A percentile compares a stretch with the other conserved stretches of the same genome.
Conservation (phyloP, 2,888 invertebrate species). For the Lasioglossum pauxillum region DNA sequence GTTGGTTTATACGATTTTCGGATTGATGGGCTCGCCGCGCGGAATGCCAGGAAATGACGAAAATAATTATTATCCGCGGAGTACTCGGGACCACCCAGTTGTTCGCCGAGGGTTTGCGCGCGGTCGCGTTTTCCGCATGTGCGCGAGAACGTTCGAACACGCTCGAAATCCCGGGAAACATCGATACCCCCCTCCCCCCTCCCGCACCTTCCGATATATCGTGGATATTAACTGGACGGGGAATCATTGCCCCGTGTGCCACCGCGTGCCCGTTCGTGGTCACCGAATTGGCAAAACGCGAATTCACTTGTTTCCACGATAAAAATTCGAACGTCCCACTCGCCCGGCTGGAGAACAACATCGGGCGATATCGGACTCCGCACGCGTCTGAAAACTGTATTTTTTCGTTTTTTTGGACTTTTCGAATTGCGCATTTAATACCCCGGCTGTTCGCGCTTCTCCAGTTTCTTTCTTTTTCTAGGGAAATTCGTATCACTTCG, state of each 20-base stretch:
- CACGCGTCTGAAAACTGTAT: conserved; percentile 19
- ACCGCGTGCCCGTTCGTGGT: conserved; percentile 43
- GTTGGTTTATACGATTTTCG: conserved; percentile 80
- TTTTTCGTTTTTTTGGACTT: not conserved
- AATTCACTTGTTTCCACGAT: conserved; percentile 58
- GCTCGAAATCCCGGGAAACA: not conserved
- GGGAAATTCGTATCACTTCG: not conserved
- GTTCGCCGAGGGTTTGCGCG: conserved; percentile 46
- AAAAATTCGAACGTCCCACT: conserved; percentile 48
- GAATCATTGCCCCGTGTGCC: conserved; percentile 65
- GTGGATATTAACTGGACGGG: conserved; percentile 72
- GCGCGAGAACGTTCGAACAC: not conserved
- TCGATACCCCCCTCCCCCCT: not conserved
- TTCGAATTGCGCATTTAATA: not conserved
- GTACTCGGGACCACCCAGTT: conserved; percentile 51
- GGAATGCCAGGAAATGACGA: conserved; percentile 81
- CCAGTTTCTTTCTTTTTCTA: not conserved
- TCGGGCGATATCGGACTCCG: conserved; percentile 43
- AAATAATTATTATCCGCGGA: conserved; percentile 78
- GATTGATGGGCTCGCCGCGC: conserved; percentile 77
- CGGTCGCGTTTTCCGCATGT: conserved; percentile 2
- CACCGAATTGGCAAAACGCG: conserved; percentile 62
- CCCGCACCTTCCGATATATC: conserved; percentile 61
- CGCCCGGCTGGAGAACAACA: conserved; percentile 31
- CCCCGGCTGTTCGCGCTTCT: no score